phyloP scores from a whole-genome alignment of 2,113 vertebrate genomes.

The Sitta europaea region DNA sequence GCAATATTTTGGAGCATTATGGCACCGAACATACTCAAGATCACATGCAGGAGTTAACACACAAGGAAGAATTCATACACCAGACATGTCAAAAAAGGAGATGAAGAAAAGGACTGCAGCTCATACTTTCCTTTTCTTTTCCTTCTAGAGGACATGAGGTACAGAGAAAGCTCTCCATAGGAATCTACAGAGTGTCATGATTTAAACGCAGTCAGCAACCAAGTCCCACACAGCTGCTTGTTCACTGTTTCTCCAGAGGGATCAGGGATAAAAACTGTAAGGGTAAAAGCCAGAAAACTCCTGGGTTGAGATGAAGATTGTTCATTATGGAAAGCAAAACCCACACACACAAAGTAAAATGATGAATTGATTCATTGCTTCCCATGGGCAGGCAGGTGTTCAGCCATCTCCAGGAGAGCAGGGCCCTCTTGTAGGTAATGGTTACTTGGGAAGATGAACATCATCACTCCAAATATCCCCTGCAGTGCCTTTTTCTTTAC shows the following conservation, averaged over 20 bases:
- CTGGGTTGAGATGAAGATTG: background rate
- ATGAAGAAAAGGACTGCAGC: background rate
- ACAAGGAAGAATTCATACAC: background rate
- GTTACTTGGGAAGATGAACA: background rate
- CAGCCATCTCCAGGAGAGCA: background rate
- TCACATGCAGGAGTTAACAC: background rate
- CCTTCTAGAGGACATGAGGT: background rate
- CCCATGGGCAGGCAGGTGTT: background rate
- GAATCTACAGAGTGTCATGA: background rate
- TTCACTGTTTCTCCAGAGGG: background rate
- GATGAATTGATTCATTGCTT: background rate
- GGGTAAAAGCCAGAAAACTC: background rate
- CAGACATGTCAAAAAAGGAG: background rate
- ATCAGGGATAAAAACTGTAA: background rate
- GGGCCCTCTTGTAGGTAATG: no score
- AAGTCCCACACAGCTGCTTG: rapidly evolving
- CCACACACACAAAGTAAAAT: background rate
- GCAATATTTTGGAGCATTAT: background rate
- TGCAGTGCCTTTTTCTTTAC: background rate
- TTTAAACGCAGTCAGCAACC: background rate
- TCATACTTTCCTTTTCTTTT: background rate
- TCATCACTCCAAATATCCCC: background rate
- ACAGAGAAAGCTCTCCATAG: background rate
- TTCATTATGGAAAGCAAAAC: background rate
- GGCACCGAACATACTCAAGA: background rate